These are phyloP conservation scores for Heliothis virescens DNA, from an alignment of 1,140 invertebrate species.

Conservation along the genomic window DNA sequence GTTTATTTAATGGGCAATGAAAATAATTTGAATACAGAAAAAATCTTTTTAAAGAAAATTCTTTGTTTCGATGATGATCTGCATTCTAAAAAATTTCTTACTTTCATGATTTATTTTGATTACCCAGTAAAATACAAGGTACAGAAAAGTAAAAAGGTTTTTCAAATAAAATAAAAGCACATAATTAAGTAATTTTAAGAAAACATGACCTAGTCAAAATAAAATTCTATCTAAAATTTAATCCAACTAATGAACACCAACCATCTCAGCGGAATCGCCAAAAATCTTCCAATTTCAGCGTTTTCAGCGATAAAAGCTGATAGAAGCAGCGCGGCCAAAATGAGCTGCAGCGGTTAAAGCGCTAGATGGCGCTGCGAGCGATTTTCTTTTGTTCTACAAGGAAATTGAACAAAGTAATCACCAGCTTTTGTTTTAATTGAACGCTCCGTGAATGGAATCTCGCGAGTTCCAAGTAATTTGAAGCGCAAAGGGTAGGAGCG, in stretches of 20 bases:
- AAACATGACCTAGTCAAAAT: not conserved
- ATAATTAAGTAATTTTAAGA: too few relatives aligned
- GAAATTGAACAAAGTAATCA: conserved; percentile 44
- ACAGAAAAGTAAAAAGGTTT: too few relatives aligned
- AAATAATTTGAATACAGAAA: too few relatives aligned
- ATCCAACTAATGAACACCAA: too few relatives aligned
- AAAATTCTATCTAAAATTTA: not conserved
- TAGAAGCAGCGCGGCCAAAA: conserved; percentile 7
- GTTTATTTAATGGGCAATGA: not conserved
- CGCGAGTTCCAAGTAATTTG: conserved; percentile 41
- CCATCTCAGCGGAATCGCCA: not conserved
- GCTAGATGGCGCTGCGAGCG: conserved; percentile 27
- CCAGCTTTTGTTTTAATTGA: conserved; percentile 48
- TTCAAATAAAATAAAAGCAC: too few relatives aligned
- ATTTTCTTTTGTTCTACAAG: conserved; percentile 33
- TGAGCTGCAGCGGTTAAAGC: conserved; percentile 5
- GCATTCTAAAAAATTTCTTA: too few relatives aligned
- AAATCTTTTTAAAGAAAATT: too few relatives aligned
- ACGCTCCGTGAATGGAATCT: conserved; percentile 26
- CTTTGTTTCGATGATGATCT: too few relatives aligned
- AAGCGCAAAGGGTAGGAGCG: not conserved
- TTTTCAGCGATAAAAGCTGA: conserved; percentile 24
- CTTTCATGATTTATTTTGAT: too few relatives aligned
- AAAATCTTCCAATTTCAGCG: conserved; percentile 13
- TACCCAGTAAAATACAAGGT: too few relatives aligned